These are phyloP conservation scores for Apodemus speciosus DNA, from an alignment of 2,113 vertebrate species.

Conservation along the genomic window DNA sequence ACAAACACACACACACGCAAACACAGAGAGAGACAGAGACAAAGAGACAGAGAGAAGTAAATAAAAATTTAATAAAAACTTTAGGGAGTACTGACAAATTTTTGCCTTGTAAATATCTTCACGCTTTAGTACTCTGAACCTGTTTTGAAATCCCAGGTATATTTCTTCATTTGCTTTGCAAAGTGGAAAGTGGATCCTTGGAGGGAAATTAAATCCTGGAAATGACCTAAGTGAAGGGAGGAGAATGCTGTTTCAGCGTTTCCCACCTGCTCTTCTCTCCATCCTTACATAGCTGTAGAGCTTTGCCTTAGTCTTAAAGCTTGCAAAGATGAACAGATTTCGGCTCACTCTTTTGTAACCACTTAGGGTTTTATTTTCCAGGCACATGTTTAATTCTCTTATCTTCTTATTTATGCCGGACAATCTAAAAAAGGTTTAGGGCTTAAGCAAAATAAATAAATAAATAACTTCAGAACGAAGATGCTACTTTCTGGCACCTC, in stretches of 20 bases:
- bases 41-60: not conserved
- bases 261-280: constrained; percentile 55
- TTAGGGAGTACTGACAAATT: constrained; percentile 33
- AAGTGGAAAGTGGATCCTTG: constrained; percentile 64
- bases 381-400: constrained; percentile 57
- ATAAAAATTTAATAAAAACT: not conserved
- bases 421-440: constrained; percentile 35
- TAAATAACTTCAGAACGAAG: not conserved
- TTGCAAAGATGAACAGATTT: constrained; percentile 66
- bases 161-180: constrained; percentile 68
- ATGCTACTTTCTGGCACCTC: constrained; percentile 10
- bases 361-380: constrained; percentile 58
- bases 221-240: constrained; percentile 48
- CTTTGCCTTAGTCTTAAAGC: constrained; percentile 52
- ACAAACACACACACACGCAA: not conserved
- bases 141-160: constrained; percentile 65
- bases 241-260: constrained; percentile 45
- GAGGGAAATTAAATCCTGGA: constrained; percentile 61
- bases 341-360: constrained; percentile 54
- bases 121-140: constrained; percentile 34
- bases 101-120: constrained; percentile 42
- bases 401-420: constrained; percentile 70
- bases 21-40: not conserved
- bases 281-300: constrained; percentile 52
- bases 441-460: not conserved